A percentile compares a stretch with the other conserved stretches of the same genome.
Conservation (phyloP, 2,797 vertebrate genomes). For the Gallinago nigripennis region DNA sequence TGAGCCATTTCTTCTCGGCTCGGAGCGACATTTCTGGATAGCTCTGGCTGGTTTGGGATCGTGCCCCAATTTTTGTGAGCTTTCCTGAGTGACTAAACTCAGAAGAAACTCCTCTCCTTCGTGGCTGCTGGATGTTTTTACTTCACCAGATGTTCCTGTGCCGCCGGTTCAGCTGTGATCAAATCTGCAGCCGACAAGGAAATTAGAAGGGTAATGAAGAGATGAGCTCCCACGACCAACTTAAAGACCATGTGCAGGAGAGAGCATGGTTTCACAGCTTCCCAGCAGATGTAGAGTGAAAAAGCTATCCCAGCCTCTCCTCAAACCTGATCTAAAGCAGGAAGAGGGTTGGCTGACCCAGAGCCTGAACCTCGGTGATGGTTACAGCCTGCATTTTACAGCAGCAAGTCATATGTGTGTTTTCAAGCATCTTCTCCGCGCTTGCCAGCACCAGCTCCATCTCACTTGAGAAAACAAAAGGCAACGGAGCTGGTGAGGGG, state of each 20-base stretch:
- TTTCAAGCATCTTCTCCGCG: neutral
- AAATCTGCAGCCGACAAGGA: constrained; percentile 1
- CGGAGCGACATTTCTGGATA: neutral
- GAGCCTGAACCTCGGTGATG: fast-evolving
- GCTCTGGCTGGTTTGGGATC: neutral
- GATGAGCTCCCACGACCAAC: neutral
- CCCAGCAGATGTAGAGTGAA: neutral
- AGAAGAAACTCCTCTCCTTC: neutral
- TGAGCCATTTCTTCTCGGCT: neutral
- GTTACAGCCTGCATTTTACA: neutral
- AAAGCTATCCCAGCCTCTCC: neutral
- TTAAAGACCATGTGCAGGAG: neutral
- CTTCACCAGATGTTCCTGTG: constrained; percentile 4
- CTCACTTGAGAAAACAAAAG: neutral
- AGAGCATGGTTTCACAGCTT: neutral
- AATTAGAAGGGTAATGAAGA: neutral
- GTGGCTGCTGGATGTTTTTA: neutral
- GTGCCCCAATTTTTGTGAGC: neutral
- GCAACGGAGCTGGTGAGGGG: no score
- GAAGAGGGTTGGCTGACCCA: neutral
- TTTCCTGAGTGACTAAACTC: constrained; percentile 1
- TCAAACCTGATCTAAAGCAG: neutral
- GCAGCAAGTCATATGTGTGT: neutral
- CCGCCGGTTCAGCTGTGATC: neutral
- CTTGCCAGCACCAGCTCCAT: neutral